Evolutionary conservation across 1,140 invertebrate genomes (phyloP), one percentile per base, ranked within the genome.

Genomic region (Radopholus similis): DNA sequence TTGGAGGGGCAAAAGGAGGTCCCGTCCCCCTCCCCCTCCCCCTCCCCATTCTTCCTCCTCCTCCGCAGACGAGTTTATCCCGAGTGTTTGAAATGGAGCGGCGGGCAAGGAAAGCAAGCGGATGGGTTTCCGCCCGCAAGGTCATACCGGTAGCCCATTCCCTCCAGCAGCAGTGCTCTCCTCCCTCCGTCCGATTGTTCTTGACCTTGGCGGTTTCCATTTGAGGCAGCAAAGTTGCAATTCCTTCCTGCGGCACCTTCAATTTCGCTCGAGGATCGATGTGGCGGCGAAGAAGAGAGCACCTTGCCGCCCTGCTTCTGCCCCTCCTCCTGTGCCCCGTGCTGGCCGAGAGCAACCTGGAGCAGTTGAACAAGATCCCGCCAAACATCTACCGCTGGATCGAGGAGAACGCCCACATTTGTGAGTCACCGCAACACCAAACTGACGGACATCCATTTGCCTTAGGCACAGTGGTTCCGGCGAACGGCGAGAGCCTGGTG

Each of bases 341-440:
- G 47, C 47, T 11, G 13, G 44, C 44, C n/a, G 55, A 62, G 51
- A 32, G 26, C 13, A 38, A 38, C 21, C n/a, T 18, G 5, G 59
- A 21, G 40, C 23, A 40, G 28, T 55, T 18, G 47, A 67, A 66
- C 32, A 64, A 35, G 56, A 57, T 38, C 51, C 73, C 73, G 28
- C 73, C 73, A 15, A 75, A 40, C 44, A 78, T 75, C 32, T 75
- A 75, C 64, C 55, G 63, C 38, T 75, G 75, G 75, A 75, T 75
- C 26, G 74, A 75, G 57, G 75, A 75, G 35, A 75, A 75, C 60
- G 73, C 73, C 9, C 73, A 75, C 54, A 75, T 75, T 58, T 75
- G 73, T 75, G 56, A 71, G 75, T 73, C 56, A 40, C 23, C 8
- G 18, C 30, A 30, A n/a, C 23, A 11, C 26, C 38, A n/a, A 42